Conservation (phyloP, 2,797 vertebrate genomes). For the Ateles fusciceps region DNA sequence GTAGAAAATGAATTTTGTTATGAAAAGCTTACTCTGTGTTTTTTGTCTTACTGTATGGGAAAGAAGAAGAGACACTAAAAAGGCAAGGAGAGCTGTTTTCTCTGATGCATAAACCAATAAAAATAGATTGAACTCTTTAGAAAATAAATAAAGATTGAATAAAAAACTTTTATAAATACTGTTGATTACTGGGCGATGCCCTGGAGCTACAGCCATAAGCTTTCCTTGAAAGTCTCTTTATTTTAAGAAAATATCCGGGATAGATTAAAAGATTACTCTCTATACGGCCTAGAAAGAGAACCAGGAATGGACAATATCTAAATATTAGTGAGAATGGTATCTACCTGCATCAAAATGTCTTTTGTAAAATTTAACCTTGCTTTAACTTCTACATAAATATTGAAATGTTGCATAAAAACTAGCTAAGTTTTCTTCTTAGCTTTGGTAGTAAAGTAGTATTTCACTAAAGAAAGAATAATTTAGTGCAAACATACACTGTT, state of each 20-base stretch:
- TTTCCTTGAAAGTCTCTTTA: background rate
- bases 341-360: background rate
- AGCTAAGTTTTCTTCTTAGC: background rate
- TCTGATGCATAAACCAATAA: background rate
- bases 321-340: background rate
- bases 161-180: background rate
- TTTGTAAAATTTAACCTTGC: constrained; percentile 15
- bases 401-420: constrained; percentile 30
- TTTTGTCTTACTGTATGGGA: background rate
- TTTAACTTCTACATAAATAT: background rate
- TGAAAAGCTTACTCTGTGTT: background rate
- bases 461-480: constrained; percentile 20
- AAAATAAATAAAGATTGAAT: constrained; percentile 32
- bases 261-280: background rate
- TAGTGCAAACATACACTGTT: background rate
- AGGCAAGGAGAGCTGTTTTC: background rate
- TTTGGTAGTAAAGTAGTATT: background rate
- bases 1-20: background rate
- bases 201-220: background rate
- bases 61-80: background rate
- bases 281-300: background rate
- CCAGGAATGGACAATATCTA: background rate
- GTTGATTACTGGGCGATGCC: background rate
- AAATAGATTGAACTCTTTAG: background rate
- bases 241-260: background rate